A percentile compares a stretch with the other conserved stretches of the same genome.
These are phyloP conservation scores for Struthidea cinerea DNA, from an alignment of 2,113 vertebrate genomes.

Conservation along the genomic window DNA sequence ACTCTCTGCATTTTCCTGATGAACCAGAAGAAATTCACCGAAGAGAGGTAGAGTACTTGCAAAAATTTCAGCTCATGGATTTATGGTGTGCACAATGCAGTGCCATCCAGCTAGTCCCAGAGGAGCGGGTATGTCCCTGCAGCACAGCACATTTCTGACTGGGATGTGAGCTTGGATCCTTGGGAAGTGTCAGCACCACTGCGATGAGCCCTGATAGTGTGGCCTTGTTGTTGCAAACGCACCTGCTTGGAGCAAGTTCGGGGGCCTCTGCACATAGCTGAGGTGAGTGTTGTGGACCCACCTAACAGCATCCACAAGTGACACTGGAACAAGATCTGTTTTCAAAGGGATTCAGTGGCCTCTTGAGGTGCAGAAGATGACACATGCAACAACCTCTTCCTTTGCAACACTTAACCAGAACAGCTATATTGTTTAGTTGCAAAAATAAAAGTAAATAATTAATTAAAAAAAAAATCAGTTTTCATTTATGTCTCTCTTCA, in stretches of 20 bases:
- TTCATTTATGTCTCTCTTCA: not conserved
- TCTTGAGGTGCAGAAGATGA: not conserved
- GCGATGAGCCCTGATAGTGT: accelerated
- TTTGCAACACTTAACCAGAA: not conserved
- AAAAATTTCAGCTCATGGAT: not conserved
- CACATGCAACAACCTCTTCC: not conserved
- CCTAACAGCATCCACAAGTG: not conserved
- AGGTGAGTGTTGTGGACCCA: not conserved
- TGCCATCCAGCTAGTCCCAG: not conserved
- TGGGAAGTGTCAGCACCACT: not conserved
- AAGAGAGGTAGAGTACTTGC: not conserved
- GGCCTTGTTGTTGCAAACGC: accelerated
- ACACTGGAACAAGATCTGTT: not conserved
- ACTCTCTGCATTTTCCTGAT: conserved; percentile 11
- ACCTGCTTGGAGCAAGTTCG: not conserved
- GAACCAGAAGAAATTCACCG: conserved; percentile 16
- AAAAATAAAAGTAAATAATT: not conserved
- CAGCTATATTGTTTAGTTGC: not conserved
- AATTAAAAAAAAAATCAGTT: not conserved
- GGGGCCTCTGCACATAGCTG: not conserved
- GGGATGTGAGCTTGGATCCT: accelerated
- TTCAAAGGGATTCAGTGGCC: not conserved
- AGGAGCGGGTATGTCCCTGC: not conserved
- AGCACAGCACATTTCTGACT: not conserved
- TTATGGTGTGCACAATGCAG: not conserved